phyloP scores from a whole-genome alignment of 2,797 vertebrate genomes.

The Anableps anableps region DNA sequence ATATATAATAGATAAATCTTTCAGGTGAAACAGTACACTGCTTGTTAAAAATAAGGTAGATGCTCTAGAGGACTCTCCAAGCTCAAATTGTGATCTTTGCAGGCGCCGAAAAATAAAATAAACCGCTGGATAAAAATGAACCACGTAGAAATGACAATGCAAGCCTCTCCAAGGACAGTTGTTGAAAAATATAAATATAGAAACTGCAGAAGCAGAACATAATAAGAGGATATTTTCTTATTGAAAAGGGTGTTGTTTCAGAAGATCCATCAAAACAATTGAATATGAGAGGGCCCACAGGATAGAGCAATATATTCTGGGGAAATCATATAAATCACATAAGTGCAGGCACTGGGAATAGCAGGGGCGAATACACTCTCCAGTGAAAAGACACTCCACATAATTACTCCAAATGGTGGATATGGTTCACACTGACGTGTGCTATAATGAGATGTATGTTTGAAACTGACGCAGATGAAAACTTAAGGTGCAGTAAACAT shows the following conservation, averaged over 20 bases:
- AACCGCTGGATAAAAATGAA: conserved; percentile 37
- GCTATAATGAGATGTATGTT: conserved; percentile 51
- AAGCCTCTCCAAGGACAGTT: conserved; percentile 50
- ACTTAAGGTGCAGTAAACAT: conserved; percentile 38
- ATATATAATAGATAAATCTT: conserved; percentile 52
- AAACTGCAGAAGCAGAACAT: conserved; percentile 53
- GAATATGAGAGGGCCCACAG: conserved; percentile 65
- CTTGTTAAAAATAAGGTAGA: conserved; percentile 66
- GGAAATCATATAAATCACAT: conserved; percentile 73
- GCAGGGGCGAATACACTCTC: conserved; percentile 38
- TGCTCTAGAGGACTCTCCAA: conserved; percentile 14
- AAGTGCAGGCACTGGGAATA: conserved; percentile 49
- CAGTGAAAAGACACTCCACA: conserved; percentile 36
- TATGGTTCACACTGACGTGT: not conserved
- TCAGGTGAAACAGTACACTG: conserved; percentile 49
- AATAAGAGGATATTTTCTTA: conserved; percentile 70
- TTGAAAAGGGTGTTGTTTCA: conserved; percentile 68
- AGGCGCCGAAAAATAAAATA: conserved; percentile 47
- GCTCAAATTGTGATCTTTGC: conserved; percentile 41
- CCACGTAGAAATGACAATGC: conserved; percentile 55
- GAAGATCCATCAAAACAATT: conserved; percentile 77
- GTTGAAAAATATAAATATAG: conserved; percentile 67
- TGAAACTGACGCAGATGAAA: conserved; percentile 23
- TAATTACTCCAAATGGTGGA: conserved; percentile 64
- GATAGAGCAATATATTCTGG: conserved; percentile 57